These are phyloP conservation scores for Gastrophysa polygoni DNA, from an alignment of 2,888 invertebrate genomes.

Conservation along the genomic window DNA sequence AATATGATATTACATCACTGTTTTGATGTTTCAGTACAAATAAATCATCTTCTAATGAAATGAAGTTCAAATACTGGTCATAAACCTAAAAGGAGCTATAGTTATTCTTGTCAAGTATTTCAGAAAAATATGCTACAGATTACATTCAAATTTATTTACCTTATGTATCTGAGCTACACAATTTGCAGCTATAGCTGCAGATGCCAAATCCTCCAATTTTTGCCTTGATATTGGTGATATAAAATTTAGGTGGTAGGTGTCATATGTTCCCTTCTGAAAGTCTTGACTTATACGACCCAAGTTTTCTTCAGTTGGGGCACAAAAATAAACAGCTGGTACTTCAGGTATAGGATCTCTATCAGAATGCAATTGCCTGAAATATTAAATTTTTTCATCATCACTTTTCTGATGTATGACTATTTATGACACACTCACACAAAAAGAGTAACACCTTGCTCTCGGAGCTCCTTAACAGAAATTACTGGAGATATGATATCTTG, in stretches of 20 bases:
- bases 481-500: conserved; percentile 98
- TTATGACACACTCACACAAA: conserved; percentile 97
- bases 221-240: conserved; percentile 93
- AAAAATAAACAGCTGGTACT: conserved; percentile 98
- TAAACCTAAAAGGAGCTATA: conserved; percentile 80
- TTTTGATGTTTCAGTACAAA: conserved; percentile 94
- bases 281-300: conserved; percentile 92
- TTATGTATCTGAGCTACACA: conserved; percentile 92
- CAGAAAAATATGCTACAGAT: too few species aligned
- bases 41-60: conserved; percentile 96
- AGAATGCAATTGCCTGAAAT: conserved; percentile 79
- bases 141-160: conserved; percentile 60
- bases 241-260: conserved; percentile 95
- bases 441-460: conserved; percentile 95
- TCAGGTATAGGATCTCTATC: conserved; percentile 94
- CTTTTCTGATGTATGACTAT: too few species aligned
- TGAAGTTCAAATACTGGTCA: conserved; percentile 99
- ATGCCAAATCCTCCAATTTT: conserved; percentile 93
- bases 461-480: conserved; percentile 91
- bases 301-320: conserved; percentile 95
- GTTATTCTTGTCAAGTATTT: too few species aligned
- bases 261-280: conserved; percentile 87
- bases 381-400: background rate
- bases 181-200: conserved; percentile 88
- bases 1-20: conserved; percentile 89